Evolutionary conservation across 2,797 vertebrate species (phyloP).

Genomic region (Epinephelus coioides): DNA sequence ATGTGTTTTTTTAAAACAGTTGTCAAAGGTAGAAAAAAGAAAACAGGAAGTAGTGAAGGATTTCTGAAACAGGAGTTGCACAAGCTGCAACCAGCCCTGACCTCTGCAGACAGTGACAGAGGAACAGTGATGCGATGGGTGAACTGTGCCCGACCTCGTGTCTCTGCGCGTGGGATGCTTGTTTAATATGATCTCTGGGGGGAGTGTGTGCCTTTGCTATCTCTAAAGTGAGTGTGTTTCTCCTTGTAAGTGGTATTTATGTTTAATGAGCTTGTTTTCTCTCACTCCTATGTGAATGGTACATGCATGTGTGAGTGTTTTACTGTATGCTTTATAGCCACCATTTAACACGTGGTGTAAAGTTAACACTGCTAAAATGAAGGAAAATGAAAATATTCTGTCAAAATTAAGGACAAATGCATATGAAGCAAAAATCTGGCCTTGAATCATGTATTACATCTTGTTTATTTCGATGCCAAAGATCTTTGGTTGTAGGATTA

Average conservation of each 20-base stretch:
- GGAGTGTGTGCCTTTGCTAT: not conserved
- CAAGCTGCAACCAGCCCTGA: not conserved
- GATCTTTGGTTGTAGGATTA: not conserved
- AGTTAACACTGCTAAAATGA: not conserved
- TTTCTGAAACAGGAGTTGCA: not conserved
- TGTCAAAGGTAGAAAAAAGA: not conserved
- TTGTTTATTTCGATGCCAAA: not conserved
- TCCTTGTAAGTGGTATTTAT: constrained; percentile 16
- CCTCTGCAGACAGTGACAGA: constrained; percentile 22
- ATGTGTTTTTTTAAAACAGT: not conserved
- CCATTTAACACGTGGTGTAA: not conserved
- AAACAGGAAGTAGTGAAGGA: not conserved
- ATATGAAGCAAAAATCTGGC: not conserved
- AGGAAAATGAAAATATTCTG: not conserved
- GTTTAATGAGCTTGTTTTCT: constrained; percentile 25
- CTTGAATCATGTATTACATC: not conserved
- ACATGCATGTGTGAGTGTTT: not conserved
- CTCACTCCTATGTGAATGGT: not conserved
- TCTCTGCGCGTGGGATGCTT: not conserved
- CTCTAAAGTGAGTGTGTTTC: not conserved
- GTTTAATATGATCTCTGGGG: constrained; percentile 12
- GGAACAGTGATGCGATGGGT: constrained; percentile 20
- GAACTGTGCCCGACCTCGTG: constrained; percentile 38
- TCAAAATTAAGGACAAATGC: not conserved
- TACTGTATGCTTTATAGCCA: not conserved